Percentiles rank a stretch among this genome's conserved stretches.
phyloP scores from a whole-genome alignment of 2,888 invertebrate genomes.

The Coleophora flavipennella region DNA sequence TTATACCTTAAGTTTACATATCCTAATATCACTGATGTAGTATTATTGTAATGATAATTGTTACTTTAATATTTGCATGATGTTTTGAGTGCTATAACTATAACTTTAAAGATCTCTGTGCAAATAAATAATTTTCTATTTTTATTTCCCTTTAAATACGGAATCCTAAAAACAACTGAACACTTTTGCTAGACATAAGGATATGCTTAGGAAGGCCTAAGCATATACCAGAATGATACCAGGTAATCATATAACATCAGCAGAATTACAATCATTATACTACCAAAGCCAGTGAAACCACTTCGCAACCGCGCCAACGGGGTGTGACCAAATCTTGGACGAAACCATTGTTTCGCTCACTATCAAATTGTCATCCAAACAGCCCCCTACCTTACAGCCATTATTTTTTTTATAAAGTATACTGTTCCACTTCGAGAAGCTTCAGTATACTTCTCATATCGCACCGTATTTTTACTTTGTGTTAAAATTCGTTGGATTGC shows the following conservation, averaged over 20 bases:
- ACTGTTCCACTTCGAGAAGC: slow-evolving; percentile 24
- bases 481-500: not conserved
- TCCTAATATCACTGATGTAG: no score
- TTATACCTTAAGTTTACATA: no score
- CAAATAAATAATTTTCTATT: no score
- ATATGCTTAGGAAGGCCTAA: no score
- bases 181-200: no score
- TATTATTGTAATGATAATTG: no score
- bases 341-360: slow-evolving; percentile 48
- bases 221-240: slow-evolving; percentile 51
- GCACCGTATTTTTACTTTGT: slow-evolving; percentile 6
- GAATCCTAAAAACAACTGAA: no score
- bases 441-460: slow-evolving; percentile 21
- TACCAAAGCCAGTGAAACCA: slow-evolving; percentile 58
- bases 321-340: slow-evolving; percentile 54
- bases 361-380: slow-evolving; percentile 57
- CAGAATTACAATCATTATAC: slow-evolving; percentile 48
- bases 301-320: slow-evolving; percentile 57
- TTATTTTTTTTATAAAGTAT: slow-evolving; percentile 55
- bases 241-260: slow-evolving; percentile 49
- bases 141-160: no score
- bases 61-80: no score
- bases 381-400: slow-evolving; percentile 35
- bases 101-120: no score
- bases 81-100: no score